phyloP scores from a whole-genome alignment of 2,113 vertebrate genomes.

The Connochaetes taurinus region DNA sequence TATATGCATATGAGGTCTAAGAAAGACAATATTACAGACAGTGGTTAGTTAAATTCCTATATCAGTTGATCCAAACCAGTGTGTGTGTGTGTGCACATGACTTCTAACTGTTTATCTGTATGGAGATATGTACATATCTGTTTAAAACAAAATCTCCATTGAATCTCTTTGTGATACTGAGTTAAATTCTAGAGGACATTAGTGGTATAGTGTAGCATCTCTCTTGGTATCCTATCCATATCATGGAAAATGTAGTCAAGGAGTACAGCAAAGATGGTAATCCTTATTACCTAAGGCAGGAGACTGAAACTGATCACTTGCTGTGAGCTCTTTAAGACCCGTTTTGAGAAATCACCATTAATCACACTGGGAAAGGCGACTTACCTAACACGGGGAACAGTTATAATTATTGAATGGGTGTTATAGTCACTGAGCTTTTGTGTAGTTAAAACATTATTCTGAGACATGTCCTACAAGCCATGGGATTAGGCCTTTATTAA shows the following conservation, averaged over 20 bases:
- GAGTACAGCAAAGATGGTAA: not conserved
- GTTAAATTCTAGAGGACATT: not conserved
- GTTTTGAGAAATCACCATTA: not conserved
- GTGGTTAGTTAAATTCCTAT: not conserved
- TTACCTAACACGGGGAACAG: not conserved
- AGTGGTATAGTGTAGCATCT: not conserved
- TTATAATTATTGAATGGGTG: not conserved
- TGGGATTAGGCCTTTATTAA: slow-evolving; percentile 58
- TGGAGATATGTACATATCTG: not conserved
- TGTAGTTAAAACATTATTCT: slow-evolving; percentile 50
- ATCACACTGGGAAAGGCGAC: not conserved
- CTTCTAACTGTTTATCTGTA: not conserved
- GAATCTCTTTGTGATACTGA: not conserved
- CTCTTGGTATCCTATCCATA: not conserved
- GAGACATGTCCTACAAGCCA: slow-evolving; percentile 27
- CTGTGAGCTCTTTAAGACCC: not conserved
- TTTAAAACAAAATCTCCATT: not conserved
- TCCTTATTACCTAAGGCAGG: not conserved
- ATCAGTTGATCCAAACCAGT: not conserved
- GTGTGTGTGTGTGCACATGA: not conserved
- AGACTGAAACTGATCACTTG: not conserved
- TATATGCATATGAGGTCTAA: not conserved
- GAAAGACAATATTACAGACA: not conserved
- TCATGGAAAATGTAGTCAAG: not conserved
- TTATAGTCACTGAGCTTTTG: not conserved